phyloP scores from a whole-genome alignment of 2,113 vertebrate species.

The Gymnocephalus cernua region DNA sequence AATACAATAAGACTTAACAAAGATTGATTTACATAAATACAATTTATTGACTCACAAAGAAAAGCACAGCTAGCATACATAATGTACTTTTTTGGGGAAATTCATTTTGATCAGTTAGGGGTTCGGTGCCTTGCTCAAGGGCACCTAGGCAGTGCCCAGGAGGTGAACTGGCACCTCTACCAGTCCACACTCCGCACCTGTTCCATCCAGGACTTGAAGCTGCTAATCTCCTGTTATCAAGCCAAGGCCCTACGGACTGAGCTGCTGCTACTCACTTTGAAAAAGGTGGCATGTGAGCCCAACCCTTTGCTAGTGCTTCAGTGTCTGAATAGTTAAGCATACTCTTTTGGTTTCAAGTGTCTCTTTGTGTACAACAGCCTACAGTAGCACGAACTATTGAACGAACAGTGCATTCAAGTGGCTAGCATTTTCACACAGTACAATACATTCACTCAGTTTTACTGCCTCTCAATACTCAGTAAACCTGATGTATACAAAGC shows the following conservation, averaged over 20 bases:
- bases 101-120: no score
- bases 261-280: constrained; percentile 4
- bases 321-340: constrained; percentile 43
- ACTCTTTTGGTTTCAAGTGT: constrained; percentile 41
- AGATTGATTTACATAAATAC: constrained; percentile 27
- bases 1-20: constrained; percentile 45
- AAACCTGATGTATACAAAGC: constrained; percentile 12
- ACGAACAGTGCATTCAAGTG: neutral
- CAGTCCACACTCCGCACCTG: no score
- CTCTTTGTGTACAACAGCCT: constrained; percentile 15
- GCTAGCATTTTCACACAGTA: neutral
- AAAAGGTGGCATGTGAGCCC: constrained; percentile 24
- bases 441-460: constrained; percentile 1
- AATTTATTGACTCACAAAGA: constrained; percentile 32
- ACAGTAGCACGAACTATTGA: constrained; percentile 35
- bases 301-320: constrained; percentile 10
- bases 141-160: no score
- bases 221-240: no score
- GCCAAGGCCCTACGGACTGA: no score
- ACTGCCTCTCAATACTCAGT: constrained; percentile 1
- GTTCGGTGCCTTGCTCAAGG: no score
- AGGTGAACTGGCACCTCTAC: no score
- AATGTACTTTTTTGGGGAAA: no score
- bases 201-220: no score
- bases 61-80: constrained; percentile 1